phyloP scores from a whole-genome alignment of 2,797 vertebrate species.

The Steatocranus sp. region DNA sequence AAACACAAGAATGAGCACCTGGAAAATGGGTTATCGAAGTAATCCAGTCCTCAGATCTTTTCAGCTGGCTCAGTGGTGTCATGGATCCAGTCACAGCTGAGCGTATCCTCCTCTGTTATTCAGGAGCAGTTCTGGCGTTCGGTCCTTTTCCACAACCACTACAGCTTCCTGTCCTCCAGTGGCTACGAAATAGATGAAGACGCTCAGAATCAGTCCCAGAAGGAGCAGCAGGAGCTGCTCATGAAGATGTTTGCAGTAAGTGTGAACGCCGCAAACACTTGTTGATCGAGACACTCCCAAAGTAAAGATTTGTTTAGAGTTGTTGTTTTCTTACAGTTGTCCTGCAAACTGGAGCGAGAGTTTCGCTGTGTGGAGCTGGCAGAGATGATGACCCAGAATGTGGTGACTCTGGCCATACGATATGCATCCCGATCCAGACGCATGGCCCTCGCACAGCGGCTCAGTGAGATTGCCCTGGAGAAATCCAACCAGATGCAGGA shows the following conservation, averaged over 20 bases:
- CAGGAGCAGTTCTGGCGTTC: constrained; percentile 96
- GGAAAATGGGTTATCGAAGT: neutral
- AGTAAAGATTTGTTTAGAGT: neutral
- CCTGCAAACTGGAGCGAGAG: constrained; percentile 92
- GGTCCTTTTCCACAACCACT: constrained; percentile 83
- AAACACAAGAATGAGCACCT: neutral
- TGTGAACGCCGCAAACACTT: neutral
- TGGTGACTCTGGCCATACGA: constrained; percentile 86
- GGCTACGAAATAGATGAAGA: constrained; percentile 86
- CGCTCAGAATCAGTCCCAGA: constrained; percentile 74
- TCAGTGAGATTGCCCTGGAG: constrained; percentile 85
- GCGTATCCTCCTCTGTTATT: neutral
- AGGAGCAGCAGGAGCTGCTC: constrained; percentile 91
- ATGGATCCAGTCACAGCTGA: neutral
- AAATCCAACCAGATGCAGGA: constrained; percentile 77
- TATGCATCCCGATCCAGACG: constrained; percentile 89
- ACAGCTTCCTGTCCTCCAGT: constrained; percentile 84
- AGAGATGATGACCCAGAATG: constrained; percentile 87
- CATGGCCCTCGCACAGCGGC: constrained; percentile 85
- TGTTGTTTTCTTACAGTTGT: constrained; percentile 73
- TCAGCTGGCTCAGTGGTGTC: neutral
- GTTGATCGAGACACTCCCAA: neutral
- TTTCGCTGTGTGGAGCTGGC: constrained; percentile 93
- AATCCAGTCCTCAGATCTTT: neutral
- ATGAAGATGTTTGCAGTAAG: constrained; percentile 99